Conservation (phyloP, 2,797 vertebrate genomes). For the Nasua narica region DNA sequence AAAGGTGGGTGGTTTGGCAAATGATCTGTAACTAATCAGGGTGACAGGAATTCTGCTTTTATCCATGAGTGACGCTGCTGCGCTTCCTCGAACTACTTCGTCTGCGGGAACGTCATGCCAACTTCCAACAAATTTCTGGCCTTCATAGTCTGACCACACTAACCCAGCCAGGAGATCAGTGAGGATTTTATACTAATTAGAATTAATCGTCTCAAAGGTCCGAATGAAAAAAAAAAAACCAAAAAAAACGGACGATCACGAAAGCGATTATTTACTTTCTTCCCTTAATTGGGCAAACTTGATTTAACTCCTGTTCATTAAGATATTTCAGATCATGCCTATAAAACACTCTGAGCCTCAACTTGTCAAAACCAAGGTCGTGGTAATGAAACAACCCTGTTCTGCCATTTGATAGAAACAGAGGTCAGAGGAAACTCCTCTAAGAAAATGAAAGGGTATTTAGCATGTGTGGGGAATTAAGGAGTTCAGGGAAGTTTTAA, state of each 20-base stretch:
- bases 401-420: slow-evolving; percentile 16
- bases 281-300: slow-evolving; percentile 23
- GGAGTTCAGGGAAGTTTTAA: background rate
- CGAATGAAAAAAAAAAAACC: slow-evolving; percentile 25
- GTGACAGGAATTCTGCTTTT: background rate
- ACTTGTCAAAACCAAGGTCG: slow-evolving; percentile 29
- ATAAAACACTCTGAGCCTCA: background rate
- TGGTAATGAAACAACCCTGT: background rate
- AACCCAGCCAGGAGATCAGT: background rate
- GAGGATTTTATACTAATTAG: background rate
- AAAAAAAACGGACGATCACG: background rate
- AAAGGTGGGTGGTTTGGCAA: background rate
- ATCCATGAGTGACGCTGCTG: no score
- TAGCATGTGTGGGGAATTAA: background rate
- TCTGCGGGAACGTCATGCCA: background rate
- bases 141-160: background rate
- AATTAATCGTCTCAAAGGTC: background rate
- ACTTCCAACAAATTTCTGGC: background rate
- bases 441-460: background rate
- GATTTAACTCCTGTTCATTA: slow-evolving; percentile 32
- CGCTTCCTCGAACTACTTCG: background rate
- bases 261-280: background rate
- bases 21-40: background rate
- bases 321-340: background rate
- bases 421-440: background rate